These are phyloP conservation scores for Adelosebastes latens DNA, from an alignment of 2,797 vertebrate genomes.

Conservation along the genomic window DNA sequence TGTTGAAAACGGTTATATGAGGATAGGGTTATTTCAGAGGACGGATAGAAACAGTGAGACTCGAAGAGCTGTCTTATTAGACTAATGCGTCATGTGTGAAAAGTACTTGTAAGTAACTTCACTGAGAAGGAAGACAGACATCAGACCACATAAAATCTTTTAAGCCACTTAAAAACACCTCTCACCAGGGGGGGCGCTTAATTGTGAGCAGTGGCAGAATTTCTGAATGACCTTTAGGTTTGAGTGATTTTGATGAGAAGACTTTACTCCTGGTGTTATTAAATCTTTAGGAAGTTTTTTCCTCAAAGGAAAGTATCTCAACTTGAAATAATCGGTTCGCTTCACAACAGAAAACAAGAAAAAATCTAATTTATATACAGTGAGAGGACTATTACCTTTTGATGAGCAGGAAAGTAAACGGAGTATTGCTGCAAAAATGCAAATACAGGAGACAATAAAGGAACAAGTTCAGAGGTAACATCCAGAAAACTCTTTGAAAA, in stretches of 20 bases:
- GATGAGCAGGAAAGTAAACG: not conserved
- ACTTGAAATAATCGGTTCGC: constrained; percentile 2
- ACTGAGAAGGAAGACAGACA: constrained; percentile 25
- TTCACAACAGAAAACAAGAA: constrained; percentile 8
- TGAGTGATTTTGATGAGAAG: constrained; percentile 29
- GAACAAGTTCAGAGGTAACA: constrained; percentile 5
- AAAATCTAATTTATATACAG: not conserved
- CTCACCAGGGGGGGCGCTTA: constrained; percentile 30
- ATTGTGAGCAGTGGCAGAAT: constrained; percentile 30
- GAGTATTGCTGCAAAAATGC: not conserved
- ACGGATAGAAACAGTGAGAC: constrained; percentile 1
- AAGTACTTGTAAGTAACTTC: constrained; percentile 44
- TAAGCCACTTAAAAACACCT: constrained; percentile 41
- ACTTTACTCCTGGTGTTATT: constrained; percentile 2
- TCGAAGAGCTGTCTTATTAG: constrained; percentile 31
- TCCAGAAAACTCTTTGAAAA: not conserved
- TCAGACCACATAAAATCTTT: constrained; percentile 35
- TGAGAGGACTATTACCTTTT: not conserved
- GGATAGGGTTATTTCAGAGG: constrained; percentile 1
- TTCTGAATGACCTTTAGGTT: constrained; percentile 40
- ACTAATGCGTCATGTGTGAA: constrained; percentile 1
- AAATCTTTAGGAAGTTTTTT: constrained; percentile 16
- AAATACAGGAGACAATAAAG: constrained; percentile 21
- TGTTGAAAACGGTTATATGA: not conserved
- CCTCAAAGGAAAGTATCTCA: constrained; percentile 25